Conservation (phyloP, 2,113 vertebrate genomes). For the Ochotona curzoniae region DNA sequence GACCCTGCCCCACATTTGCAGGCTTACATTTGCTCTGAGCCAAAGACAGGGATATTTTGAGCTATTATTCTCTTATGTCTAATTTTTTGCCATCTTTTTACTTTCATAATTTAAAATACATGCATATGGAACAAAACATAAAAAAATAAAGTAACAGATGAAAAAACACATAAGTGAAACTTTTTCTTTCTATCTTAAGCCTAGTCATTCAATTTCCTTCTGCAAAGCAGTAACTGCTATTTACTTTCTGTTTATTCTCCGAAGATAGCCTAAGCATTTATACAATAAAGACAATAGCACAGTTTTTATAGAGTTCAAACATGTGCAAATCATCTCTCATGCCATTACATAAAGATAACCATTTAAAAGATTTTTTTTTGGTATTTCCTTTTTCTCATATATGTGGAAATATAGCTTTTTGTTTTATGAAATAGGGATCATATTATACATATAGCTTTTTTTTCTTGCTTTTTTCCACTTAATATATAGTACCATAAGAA, state of each 20-base stretch:
- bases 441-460: not conserved
- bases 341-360: not conserved
- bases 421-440: not conserved
- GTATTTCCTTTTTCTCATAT: not conserved
- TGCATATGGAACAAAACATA: not conserved
- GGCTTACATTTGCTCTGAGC: constrained; percentile 10
- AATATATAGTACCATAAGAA: constrained; percentile 31
- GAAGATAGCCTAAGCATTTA: constrained; percentile 40
- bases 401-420: not conserved
- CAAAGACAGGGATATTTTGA: constrained; percentile 50
- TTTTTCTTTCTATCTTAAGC: not conserved
- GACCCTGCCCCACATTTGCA: not conserved
- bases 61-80: not conserved
- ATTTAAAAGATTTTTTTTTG: not conserved
- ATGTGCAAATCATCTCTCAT: not conserved
- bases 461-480: constrained; percentile 12
- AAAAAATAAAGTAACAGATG: not conserved
- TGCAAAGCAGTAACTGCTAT: not conserved
- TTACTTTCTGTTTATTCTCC: constrained; percentile 38
- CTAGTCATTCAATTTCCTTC: not conserved
- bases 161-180: not conserved
- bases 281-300: not conserved
- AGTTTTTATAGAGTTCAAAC: not conserved
- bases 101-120: constrained; percentile 1
- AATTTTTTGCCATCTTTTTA: constrained; percentile 17